Evolutionary conservation across 2,113 vertebrate species (phyloP).

Genomic region (Chlamydotis undulata): DNA sequence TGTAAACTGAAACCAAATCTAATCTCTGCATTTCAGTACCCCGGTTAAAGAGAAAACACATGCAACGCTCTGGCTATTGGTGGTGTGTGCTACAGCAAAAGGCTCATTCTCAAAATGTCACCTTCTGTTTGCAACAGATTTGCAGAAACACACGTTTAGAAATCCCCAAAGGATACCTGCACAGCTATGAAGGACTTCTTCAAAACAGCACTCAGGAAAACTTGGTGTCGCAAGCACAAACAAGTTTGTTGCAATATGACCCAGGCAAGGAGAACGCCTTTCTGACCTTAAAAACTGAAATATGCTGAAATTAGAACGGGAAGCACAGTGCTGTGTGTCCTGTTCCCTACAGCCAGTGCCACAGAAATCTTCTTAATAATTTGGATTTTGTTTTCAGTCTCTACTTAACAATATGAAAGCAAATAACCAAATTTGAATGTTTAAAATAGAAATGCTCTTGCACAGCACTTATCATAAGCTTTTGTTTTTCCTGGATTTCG

Average conservation of each 20-base stretch:
- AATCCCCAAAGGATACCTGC: not conserved
- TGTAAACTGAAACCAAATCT: not conserved
- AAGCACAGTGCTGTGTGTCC: not conserved
- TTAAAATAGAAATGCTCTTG: not conserved
- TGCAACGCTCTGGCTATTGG: not conserved
- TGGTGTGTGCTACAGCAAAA: not conserved
- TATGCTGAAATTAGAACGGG: not conserved
- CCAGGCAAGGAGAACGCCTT: not conserved
- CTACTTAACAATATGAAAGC: not conserved
- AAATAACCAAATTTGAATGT: not conserved
- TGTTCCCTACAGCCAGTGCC: not conserved
- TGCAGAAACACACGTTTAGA: not conserved
- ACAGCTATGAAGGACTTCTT: not conserved
- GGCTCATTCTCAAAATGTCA: not conserved
- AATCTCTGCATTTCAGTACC: not conserved
- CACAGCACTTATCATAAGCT: not conserved
- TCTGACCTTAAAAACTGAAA: not conserved
- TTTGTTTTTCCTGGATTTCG: not conserved
- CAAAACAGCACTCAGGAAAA: not conserved
- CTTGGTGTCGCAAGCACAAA: not conserved
- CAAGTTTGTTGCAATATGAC: not conserved
- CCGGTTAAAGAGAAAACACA: not conserved
- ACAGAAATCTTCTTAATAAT: not conserved
- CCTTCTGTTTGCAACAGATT: not conserved
- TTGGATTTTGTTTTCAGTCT: not conserved